Evolutionary conservation across 1,140 invertebrate genomes (phyloP).

Genomic region (Scaptomyza pallida): DNA sequence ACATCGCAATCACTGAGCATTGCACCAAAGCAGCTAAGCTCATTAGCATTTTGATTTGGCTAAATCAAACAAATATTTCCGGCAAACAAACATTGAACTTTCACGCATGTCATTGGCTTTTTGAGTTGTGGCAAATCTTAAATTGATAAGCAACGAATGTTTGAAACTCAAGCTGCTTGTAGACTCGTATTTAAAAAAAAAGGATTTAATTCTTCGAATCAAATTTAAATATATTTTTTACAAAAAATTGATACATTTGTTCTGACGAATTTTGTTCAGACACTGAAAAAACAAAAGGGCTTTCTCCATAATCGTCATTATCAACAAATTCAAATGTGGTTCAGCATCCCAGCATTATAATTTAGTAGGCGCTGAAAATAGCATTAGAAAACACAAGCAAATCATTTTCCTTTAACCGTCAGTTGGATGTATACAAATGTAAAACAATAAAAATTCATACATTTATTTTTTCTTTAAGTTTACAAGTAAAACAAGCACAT

Average conservation of each 20-base stretch:
- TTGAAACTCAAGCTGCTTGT: not conserved
- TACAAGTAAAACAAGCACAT: conserved; percentile 24
- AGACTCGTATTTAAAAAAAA: too few species aligned
- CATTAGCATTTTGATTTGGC: conserved; percentile 72
- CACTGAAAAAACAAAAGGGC: too few species aligned
- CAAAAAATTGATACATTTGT: not conserved
- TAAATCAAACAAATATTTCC: conserved; percentile 67
- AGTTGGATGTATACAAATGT: conserved; percentile 57
- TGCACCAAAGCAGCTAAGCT: conserved; percentile 37
- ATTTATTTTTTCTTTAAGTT: conserved; percentile 53
- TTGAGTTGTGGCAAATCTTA: not conserved
- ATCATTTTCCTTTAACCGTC: conserved; percentile 46
- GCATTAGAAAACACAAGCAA: not conserved
- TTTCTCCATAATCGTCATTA: not conserved
- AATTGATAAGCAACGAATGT: not conserved
- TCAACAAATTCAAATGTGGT: not conserved
- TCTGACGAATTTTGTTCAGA: not conserved
- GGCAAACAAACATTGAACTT: conserved; percentile 64
- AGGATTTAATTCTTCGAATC: not conserved
- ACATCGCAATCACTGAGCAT: conserved; percentile 50
- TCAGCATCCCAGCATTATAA: not conserved
- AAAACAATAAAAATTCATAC: conserved; percentile 54
- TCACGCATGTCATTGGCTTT: conserved; percentile 51
- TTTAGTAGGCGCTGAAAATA: conserved; percentile 19
- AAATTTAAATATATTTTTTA: too few species aligned